Conservation (phyloP, 2,888 invertebrate genomes). For the Xestia rhomboidea region DNA sequence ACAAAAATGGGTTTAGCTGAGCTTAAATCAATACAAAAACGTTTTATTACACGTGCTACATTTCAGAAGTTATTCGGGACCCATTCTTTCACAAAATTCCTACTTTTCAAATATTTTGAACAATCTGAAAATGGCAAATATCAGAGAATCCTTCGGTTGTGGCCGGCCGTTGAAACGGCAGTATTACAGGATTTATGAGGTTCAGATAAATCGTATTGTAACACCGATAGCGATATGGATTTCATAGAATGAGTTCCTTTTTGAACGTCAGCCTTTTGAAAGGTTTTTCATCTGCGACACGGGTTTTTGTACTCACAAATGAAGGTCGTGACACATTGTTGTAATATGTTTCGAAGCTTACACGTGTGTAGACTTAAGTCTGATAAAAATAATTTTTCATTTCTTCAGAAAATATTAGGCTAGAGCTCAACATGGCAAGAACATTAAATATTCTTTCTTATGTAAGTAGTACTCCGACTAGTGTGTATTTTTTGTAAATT, state of each 20-base stretch:
- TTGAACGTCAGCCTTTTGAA: constrained; percentile 36
- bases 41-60: not conserved
- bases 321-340: constrained; percentile 31
- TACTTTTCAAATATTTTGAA: constrained; percentile 45
- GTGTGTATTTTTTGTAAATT: not conserved
- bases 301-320: constrained; percentile 42
- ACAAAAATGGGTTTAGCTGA: not conserved
- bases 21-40: constrained; percentile 2
- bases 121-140: constrained; percentile 49
- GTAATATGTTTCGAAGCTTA: constrained; percentile 17
- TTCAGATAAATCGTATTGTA: constrained; percentile 63
- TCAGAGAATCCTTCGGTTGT: constrained; percentile 52
- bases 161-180: constrained; percentile 38
- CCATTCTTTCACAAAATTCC: constrained; percentile 40
- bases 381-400: constrained; percentile 6
- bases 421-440: not conserved
- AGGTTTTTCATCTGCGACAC: constrained; percentile 37
- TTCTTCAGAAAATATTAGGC: constrained; percentile 6
- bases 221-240: constrained; percentile 43
- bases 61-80: not conserved
- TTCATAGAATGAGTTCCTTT: constrained; percentile 51
- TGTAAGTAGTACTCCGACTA: not conserved
- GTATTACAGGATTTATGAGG: constrained; percentile 54
- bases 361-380: constrained; percentile 4
- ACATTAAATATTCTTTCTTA: constrained; percentile 15